Base-by-base conservation (phyloP, 2,888 invertebrate species). In the Drosophila melanocephala region DNA sequence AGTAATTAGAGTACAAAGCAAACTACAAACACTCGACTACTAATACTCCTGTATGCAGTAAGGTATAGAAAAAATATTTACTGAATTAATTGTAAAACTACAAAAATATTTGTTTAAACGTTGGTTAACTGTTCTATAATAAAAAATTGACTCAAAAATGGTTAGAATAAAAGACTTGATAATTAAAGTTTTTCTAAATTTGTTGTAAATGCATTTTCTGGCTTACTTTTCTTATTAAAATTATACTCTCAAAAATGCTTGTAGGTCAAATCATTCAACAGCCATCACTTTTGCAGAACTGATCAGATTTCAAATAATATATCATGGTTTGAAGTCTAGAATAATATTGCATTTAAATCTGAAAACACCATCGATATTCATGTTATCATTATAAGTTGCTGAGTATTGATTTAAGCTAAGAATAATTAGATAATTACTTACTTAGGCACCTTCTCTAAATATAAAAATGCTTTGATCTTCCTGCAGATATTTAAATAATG, bases 401-500 rank as follows among this genome's bases (percentile, higher is more conserved):
- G 14, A 14, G 1, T 3, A 14, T 5, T 22, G 14, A 14, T 2
- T 22, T 14, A 4, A 22, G 2, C 7, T 22, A 4, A 4, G 1
- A 6, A 3, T 14, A 14, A 47, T 7, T 22, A 4, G 14, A 22
- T 22, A 14, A 22, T 4, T 47, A 47, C 39, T 3, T n/a, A 42
- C 39, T n/a, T 10, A 10, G 39, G 39, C 9, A 22, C 0, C 6
- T 9, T 42, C n/a, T 14, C 47, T 22, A 47, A 16, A 26, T 47
- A 26, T 5, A 12, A n/a, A 53, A 12, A 5, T 66, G 14, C 33
- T 37, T n/a, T 47, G 7, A 1, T 16, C n/a, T 1, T 16, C 39
- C 62, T 68, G 19, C 51, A 94, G 95, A 86, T 95, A 95, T 90
- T 92, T 95, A n/a, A 95, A 95, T 91, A 93, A 95, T 79, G 95